Conservation (phyloP, 2,797 vertebrate species). For the Premnoplex brunnescens region DNA sequence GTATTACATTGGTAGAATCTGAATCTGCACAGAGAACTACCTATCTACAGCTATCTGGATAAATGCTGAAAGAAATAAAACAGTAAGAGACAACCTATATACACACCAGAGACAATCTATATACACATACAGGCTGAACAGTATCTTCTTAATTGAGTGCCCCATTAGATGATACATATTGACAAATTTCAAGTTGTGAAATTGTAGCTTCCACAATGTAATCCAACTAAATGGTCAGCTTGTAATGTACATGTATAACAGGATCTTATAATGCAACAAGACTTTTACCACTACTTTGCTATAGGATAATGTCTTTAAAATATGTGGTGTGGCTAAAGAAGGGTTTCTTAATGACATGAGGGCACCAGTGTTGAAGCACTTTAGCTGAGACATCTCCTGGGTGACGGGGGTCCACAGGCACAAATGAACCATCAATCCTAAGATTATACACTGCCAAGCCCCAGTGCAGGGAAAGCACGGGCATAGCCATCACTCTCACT, state of each 20-base stretch:
- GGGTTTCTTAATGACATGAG: not conserved
- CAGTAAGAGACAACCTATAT: not conserved
- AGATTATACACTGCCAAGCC: not conserved
- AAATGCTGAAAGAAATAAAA: not conserved
- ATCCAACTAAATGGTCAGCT: not conserved
- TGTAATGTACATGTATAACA: not conserved
- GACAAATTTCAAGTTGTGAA: not conserved
- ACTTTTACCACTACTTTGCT: not conserved
- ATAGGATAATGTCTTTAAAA: not conserved
- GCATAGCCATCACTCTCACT: not conserved
- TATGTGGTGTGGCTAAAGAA: not conserved
- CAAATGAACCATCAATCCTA: not conserved
- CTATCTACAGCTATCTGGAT: not conserved
- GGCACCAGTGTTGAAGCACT: not conserved
- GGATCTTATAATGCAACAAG: not conserved
- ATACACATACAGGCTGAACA: not conserved
- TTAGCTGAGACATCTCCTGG: not conserved
- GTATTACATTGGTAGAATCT: fast-evolving
- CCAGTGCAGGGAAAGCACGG: not conserved
- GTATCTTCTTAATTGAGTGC: not conserved
- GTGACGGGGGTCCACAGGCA: not conserved
- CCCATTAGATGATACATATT: not conserved
- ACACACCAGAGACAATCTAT: not conserved
- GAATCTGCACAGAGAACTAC: not conserved
- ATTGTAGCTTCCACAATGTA: not conserved